Evolutionary conservation across 2,888 invertebrate species (phyloP).

Genomic region (Sinhomidia bicolor): DNA sequence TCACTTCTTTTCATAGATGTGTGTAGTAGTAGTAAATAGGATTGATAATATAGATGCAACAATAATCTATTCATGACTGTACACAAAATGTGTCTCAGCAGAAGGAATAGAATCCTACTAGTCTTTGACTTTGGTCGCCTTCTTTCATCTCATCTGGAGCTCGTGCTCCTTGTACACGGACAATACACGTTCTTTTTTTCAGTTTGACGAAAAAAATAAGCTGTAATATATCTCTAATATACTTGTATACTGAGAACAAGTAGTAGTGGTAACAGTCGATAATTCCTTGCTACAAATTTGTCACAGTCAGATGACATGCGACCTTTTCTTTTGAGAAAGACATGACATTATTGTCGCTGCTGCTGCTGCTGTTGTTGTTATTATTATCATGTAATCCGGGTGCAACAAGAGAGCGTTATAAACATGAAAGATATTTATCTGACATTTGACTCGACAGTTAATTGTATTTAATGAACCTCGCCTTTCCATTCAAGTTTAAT

Average conservation of each 20-base stretch:
- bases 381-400: slow-evolving; percentile 27
- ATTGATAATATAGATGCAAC: slow-evolving; percentile 20
- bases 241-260: background rate
- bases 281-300: slow-evolving; percentile 57
- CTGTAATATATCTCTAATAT: background rate
- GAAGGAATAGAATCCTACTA: no score
- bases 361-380: background rate
- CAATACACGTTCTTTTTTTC: slow-evolving; percentile 1
- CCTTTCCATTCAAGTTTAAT: background rate
- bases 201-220: slow-evolving; percentile 3
- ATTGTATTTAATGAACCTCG: background rate
- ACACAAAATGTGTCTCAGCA: background rate
- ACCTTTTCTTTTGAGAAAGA: slow-evolving; percentile 42
- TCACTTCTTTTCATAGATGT: slow-evolving; percentile 23
- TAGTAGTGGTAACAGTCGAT: background rate
- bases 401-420: slow-evolving; percentile 3
- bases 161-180: slow-evolving; percentile 54
- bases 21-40: no score
- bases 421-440: slow-evolving; percentile 45
- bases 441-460: slow-evolving; percentile 45
- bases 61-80: slow-evolving; percentile 20
- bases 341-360: background rate
- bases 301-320: slow-evolving; percentile 55
- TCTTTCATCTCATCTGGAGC: slow-evolving; percentile 42
- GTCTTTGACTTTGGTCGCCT: slow-evolving; percentile 5